Percentiles rank a stretch among this genome's conserved stretches.
These are phyloP conservation scores for Pagetopsis macropterus DNA, from an alignment of 2,797 vertebrate genomes.

Conservation along the genomic window DNA sequence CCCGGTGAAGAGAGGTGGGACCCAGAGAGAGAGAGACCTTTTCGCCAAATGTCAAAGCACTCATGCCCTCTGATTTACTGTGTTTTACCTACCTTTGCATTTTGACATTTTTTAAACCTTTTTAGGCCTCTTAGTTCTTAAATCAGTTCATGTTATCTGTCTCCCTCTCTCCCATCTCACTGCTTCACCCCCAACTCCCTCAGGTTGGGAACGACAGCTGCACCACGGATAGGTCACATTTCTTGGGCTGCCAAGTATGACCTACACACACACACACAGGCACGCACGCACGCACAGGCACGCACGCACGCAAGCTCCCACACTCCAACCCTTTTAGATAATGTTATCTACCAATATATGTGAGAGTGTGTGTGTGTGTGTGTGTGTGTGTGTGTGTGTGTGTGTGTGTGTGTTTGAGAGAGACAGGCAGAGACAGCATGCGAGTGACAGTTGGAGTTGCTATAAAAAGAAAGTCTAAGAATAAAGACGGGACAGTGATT, in stretches of 20 bases:
- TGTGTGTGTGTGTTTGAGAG: slow-evolving; percentile 13
- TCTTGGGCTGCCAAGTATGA: slow-evolving; percentile 74
- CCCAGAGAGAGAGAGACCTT: slow-evolving; percentile 9
- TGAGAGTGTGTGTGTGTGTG: slow-evolving; percentile 14
- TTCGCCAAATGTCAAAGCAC: slow-evolving; percentile 59
- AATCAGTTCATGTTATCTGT: slow-evolving; percentile 36
- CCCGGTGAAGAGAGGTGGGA: slow-evolving; percentile 29
- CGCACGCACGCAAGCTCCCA: slow-evolving; percentile 20
- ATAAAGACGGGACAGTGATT: slow-evolving; percentile 60
- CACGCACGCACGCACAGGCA: slow-evolving; percentile 9
- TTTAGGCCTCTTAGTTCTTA: slow-evolving; percentile 20
- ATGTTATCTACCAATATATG: slow-evolving; percentile 53
- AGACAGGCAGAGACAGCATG: slow-evolving; percentile 37
- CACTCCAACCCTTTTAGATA: slow-evolving; percentile 55
- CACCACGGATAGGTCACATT: slow-evolving; percentile 85
- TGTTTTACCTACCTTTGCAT: neutral
- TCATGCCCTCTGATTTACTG: slow-evolving; percentile 27
- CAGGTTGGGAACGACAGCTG: slow-evolving; percentile 86
- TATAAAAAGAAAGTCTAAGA: slow-evolving; percentile 74
- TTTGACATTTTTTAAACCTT: slow-evolving; percentile 17
- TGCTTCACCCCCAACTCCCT: slow-evolving; percentile 53
- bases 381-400: slow-evolving; percentile 5
- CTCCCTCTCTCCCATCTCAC: slow-evolving; percentile 28
- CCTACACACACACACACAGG: slow-evolving; percentile 10
- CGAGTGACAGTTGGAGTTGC: slow-evolving; percentile 56